Base-by-base conservation (phyloP, 1,140 invertebrate genomes). In the Pteromalus puparum region DNA sequence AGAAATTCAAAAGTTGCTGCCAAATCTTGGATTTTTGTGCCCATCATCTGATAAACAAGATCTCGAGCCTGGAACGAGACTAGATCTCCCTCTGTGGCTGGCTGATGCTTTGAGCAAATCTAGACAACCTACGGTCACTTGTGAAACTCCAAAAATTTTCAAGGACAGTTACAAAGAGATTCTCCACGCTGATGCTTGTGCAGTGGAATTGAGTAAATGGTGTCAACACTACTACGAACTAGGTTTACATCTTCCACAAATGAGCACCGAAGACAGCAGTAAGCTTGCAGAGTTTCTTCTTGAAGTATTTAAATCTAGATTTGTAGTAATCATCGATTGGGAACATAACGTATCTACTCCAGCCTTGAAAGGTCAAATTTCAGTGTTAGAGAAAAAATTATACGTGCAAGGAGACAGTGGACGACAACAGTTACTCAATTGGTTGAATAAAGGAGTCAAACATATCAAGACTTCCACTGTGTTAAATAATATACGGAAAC, bases 131-230 rank as follows among this genome's bases (percentile, higher is more conserved):
- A 30, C 82, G 1, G 46, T 85, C 13, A 78, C 12, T 28, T 82
- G 53, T 3, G 81, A 85, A 68, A 42, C 73, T 21, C 84, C 84
- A 24, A 82, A 79, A 61, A 65, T 85, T 24, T 85, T 53, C 28
- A 82, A 79, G 28, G 81, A 82, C 18, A 73, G n/a, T 42, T 85
- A 82, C n/a, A 76, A 26, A 26, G 84, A 85, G 42, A 85, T 85
- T 42, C 75, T 85, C 13, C 42, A 85, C 2, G 84, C 84, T 9
- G 84, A 85, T 46, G 84, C 84, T 10, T 85, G 80, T 34, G 61
- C 84, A 18, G 84, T 85, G 12, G 84, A 85, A 38, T 61, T 85
- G 53, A 46, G 9, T 18, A 85, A 85, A 65, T 85, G 84, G 84
- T 73, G 68, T 73, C 74, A 77, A 30, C 61, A 85, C 30, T 85